Conservation (phyloP, 2,888 invertebrate species). For the Drosophila histrio region DNA sequence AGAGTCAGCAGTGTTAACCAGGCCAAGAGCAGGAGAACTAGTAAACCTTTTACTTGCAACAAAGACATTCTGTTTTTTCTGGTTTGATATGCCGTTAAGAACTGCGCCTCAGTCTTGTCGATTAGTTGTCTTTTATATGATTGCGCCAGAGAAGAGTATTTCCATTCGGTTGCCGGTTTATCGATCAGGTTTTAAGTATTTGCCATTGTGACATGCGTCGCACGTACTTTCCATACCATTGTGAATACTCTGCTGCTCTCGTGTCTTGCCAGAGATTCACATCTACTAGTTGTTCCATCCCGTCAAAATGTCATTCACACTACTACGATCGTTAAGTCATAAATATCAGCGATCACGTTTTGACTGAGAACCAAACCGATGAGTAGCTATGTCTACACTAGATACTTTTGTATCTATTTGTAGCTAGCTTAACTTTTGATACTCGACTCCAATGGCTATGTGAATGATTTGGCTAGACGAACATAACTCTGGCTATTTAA, state of each 20-base stretch:
- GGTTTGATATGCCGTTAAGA: conserved; percentile 29
- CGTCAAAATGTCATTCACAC: conserved; percentile 67
- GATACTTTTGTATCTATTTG: neutral
- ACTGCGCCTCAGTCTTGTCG: conserved; percentile 43
- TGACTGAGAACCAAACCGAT: conserved; percentile 13
- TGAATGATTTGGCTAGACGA: conserved; percentile 21
- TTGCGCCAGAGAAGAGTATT: conserved; percentile 32
- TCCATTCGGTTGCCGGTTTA: conserved; percentile 43
- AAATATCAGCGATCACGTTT: conserved; percentile 34
- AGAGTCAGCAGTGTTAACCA: conserved; percentile 31
- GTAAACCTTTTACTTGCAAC: conserved; percentile 21
- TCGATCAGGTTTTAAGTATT: conserved; percentile 71
- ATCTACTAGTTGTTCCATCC: conserved; percentile 32
- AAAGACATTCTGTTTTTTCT: conserved; percentile 48
- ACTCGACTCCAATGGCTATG: neutral
- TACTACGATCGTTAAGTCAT: conserved; percentile 12
- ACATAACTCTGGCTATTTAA: conserved; percentile 23
- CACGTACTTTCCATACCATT: conserved; percentile 46
- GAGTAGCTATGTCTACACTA: neutral
- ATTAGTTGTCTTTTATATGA: conserved; percentile 57
- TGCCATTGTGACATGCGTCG: conserved; percentile 40
- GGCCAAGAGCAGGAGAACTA: conserved; percentile 32
- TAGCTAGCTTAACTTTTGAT: conserved; percentile 11
- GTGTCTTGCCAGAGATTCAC: neutral
- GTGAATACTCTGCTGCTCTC: conserved; percentile 29